These are phyloP conservation scores for Diorhabda sublineata DNA, from an alignment of 1,140 invertebrate genomes.

Conservation along the genomic window DNA sequence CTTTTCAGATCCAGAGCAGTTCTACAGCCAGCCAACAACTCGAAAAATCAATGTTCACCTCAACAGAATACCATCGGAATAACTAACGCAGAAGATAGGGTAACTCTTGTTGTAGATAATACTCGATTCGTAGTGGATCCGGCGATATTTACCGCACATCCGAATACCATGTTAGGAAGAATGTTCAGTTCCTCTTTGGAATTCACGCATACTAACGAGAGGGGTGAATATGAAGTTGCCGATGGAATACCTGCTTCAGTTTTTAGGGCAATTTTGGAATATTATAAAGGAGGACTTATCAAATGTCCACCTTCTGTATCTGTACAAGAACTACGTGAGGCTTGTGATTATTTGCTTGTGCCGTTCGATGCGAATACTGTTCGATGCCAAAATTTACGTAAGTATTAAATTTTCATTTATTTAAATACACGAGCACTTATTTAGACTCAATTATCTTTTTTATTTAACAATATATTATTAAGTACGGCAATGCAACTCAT, in stretches of 20 bases:
- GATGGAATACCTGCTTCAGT: conserved; percentile 95
- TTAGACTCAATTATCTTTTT: too few species aligned
- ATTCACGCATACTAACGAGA: conserved; percentile 88
- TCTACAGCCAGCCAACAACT: conserved; percentile 9
- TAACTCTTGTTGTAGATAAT: conserved; percentile 91
- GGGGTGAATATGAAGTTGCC: conserved; percentile 97
- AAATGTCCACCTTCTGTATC: conserved; percentile 80
- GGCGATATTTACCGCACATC: conserved; percentile 83
- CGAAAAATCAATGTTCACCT: conserved; percentile 28
- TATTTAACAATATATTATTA: too few species aligned
- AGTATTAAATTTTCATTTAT: conserved; percentile 46
- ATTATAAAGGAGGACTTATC: conserved; percentile 86
- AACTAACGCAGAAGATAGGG: conserved; percentile 62
- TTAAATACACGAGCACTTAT: background rate
- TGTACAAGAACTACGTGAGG: conserved; percentile 92
- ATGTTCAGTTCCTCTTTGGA: conserved; percentile 96
- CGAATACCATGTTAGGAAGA: conserved; percentile 90
- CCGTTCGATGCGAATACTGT: conserved; percentile 96
- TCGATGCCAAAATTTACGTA: conserved; percentile 90
- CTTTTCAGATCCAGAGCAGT: conserved; percentile 21
- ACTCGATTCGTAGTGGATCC: conserved; percentile 89
- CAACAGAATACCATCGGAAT: conserved; percentile 22
- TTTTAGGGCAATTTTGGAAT: conserved; percentile 94
- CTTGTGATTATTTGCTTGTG: conserved; percentile 96
- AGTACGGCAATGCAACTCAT: too few species aligned